Evolutionary conservation across 2,113 vertebrate genomes (phyloP).

Genomic region (Periophthalmus modestus): DNA sequence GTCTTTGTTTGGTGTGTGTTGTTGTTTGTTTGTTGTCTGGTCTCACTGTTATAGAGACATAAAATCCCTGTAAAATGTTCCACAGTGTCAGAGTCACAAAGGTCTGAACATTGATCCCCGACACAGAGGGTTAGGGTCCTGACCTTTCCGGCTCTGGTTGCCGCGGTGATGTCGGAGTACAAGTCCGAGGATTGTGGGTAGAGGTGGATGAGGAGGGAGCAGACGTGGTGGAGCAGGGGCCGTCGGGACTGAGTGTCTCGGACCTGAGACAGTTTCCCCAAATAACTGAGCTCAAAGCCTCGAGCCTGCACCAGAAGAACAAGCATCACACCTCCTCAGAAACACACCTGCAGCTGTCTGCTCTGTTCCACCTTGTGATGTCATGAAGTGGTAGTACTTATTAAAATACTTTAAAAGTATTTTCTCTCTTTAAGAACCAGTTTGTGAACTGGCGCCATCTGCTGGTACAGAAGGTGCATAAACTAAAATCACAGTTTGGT

Average conservation of each 20-base stretch:
- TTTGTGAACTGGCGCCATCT: neutral
- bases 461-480: neutral
- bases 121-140: no score
- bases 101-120: no score
- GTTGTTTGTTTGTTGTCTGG: no score
- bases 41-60: no score
- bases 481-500: neutral
- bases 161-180: constrained; percentile 75
- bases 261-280: constrained; percentile 79
- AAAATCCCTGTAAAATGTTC: no score
- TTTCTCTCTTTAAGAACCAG: neutral
- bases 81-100: no score
- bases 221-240: constrained; percentile 77
- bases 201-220: constrained; percentile 71
- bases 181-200: constrained; percentile 80
- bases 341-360: no score
- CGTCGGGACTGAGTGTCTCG: constrained; percentile 76
- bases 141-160: constrained; percentile 75
- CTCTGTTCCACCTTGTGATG: no score
- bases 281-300: constrained; percentile 82
- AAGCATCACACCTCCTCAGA: neutral
- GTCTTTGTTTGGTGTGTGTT: no score
- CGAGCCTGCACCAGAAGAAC: constrained; percentile 57
- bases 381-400: neutral
- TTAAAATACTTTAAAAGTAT: neutral